Percentiles rank a stretch among this genome's conserved stretches.
Conservation (phyloP, 1,140 invertebrate genomes). For the Apis dorsata region DNA sequence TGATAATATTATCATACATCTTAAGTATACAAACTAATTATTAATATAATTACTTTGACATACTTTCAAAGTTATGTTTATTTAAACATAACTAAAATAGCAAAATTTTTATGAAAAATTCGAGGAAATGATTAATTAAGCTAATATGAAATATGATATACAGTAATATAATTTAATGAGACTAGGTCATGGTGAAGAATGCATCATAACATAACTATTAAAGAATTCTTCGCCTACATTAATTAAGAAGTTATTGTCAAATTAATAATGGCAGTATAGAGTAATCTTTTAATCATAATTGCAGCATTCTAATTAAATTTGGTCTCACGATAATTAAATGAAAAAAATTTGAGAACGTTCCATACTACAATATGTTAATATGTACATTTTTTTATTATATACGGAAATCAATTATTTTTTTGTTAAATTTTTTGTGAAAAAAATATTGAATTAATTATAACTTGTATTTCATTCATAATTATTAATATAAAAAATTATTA, state of each 20-base stretch:
- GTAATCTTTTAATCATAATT: conserved; percentile 4
- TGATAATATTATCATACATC: background rate
- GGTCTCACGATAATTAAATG: conserved; percentile 47
- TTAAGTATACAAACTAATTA: too few species aligned
- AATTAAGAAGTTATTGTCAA: conserved; percentile 43
- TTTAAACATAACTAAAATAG: background rate
- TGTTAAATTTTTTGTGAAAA: background rate
- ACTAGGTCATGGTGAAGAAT: conserved; percentile 21
- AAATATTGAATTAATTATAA: background rate
- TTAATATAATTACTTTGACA: too few species aligned
- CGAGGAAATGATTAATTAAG: conserved; percentile 20
- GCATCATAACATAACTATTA: conserved; percentile 36
- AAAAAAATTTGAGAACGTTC: conserved; percentile 14
- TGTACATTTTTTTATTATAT: background rate
- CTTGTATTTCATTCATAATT: background rate
- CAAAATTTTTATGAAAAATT: background rate
- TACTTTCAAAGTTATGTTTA: background rate
- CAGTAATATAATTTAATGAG: conserved; percentile 23
- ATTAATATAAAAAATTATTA: background rate
- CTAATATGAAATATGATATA: conserved; percentile 35
- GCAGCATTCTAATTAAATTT: conserved; percentile 22
- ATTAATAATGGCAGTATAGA: conserved; percentile 25
- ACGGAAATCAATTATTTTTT: background rate
- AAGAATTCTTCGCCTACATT: conserved; percentile 33
- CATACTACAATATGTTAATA: background rate